Base-by-base conservation (phyloP, 2,888 invertebrate genomes). In the Parapristionchus giblindavisi region DNA sequence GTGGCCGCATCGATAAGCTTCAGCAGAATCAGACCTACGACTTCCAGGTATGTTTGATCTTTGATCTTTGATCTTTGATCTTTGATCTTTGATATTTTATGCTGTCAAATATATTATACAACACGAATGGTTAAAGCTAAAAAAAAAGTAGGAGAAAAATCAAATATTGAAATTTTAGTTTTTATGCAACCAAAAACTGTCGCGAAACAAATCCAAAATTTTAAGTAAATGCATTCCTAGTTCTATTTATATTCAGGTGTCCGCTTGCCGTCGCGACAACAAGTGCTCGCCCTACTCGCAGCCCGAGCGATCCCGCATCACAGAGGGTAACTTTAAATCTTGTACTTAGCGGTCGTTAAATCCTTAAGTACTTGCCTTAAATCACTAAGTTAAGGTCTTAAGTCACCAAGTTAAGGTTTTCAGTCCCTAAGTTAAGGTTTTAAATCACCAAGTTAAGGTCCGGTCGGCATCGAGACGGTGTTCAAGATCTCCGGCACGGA, bases 11-110 rank as follows among this genome's bases (percentile, higher is more conserved):
- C 75, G 82, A 83, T 72, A 81, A 82, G 52, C 79, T 88, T 72
- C 79, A 81, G 71, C 84, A 84, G 21, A 85, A 87, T 34, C 81
- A 83, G 78, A 77, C 82, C 21, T 88, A 88, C 77, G 87, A 88
- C 71, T 85, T 87, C 80, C 83, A 85, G 75, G 82, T 79, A 34
- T 4, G 48, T 6, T 5, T n/a, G n/a, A n/a, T n/a, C n/a, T n/a
- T n/a, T n/a, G n/a, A n/a, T n/a, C n/a, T n/a, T n/a, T n/a, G n/a
- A n/a, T n/a, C n/a, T n/a, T n/a, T n/a, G n/a, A n/a, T n/a, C n/a
- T n/a, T n/a, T n/a, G n/a, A n/a, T n/a, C n/a, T n/a, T n/a, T n/a
- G n/a, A n/a, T n/a, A n/a, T n/a, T n/a, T n/a, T n/a, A n/a, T n/a
- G n/a, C n/a, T n/a, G n/a, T n/a, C n/a, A n/a, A n/a, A n/a, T n/a